Percentiles rank a stretch among this genome's conserved stretches.
These are phyloP conservation scores for Aleiodes leptofemur DNA, from an alignment of 2,888 invertebrate species.

Conservation along the genomic window DNA sequence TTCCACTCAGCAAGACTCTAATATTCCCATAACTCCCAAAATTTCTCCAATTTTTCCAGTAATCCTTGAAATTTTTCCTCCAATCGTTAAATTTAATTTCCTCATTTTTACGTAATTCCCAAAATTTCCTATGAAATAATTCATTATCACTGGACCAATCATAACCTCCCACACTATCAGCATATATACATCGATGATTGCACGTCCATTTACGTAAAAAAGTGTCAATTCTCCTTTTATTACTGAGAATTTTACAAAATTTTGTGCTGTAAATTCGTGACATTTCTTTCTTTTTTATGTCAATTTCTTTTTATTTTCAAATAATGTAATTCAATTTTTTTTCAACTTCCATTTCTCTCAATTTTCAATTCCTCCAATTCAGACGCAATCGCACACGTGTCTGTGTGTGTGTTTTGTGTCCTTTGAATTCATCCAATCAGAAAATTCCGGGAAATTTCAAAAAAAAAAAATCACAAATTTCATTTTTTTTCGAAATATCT, in stretches of 20 bases:
- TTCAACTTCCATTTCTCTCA: no score
- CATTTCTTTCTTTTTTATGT: conserved; percentile 57
- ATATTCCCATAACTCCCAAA: conserved; percentile 46
- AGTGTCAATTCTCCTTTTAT: not conserved
- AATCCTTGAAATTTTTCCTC: not conserved
- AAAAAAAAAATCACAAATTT: no score
- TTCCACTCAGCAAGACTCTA: conserved; percentile 54
- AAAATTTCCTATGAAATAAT: conserved; percentile 23
- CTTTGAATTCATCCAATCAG: no score
- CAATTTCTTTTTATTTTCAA: not conserved
- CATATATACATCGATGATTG: conserved; percentile 41
- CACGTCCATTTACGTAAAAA: conserved; percentile 44
- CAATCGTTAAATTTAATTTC: not conserved
- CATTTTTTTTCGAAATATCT: no score
- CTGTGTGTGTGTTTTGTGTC: no score
- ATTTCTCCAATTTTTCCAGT: conserved; percentile 42
- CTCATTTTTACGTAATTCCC: conserved; percentile 25
- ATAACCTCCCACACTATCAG: conserved; percentile 62
- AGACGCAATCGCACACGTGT: no score
- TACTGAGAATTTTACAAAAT: conserved; percentile 43
- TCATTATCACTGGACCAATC: conserved; percentile 29
- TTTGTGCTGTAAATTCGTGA: conserved; percentile 58
- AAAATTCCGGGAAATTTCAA: no score
- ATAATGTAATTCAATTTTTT: not conserved
- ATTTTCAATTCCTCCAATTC: no score